Evolutionary conservation across 1,140 invertebrate genomes (phyloP), one percentile per base, ranked within the genome.

Genomic region (Coelopa frigida): DNA sequence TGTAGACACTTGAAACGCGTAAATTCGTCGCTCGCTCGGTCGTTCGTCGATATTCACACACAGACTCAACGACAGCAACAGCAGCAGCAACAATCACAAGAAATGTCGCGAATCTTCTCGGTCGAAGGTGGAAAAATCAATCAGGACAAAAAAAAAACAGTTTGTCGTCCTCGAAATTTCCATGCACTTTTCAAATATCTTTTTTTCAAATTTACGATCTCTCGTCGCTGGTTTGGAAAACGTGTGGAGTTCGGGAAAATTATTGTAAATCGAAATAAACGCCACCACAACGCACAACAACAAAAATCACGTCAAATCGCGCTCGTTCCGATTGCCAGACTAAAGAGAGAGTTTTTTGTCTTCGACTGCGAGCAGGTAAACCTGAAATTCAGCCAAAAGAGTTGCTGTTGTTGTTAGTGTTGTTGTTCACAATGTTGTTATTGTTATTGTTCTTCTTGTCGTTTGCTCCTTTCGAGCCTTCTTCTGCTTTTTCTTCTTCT

Each of bases 1-100:
- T 54, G 54, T 56, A 56, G 52, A 56, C 53, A 56, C 54, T 56
- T 56, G 47, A 56, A 53, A 54, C 53, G 50, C 54, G 54, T 56
- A 56, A 55, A 55, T 56, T 52, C 39, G n/a, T n/a, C n/a, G n/a
- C n/a, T n/a, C n/a, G n/a, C n/a, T n/a, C n/a, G n/a, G n/a, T n/a
- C n/a, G n/a, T n/a, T n/a, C n/a, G n/a, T n/a, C n/a, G n/a, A n/a
- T n/a, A n/a, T n/a, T n/a, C n/a, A n/a, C n/a, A n/a, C n/a, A n/a
- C n/a, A n/a, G n/a, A n/a, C n/a, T n/a, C n/a, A n/a, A n/a, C n/a
- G n/a, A 42, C 39, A 54, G 49, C 53, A 51, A 54, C 42, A 27
- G 31, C 32, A 39, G 21, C 15, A 17, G 8, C 33, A 29, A 10
- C 27, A 14, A 29, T 29, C 27, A 29, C 8, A 29, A 10, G 14